These are phyloP conservation scores for Forbesichthys papilliferus DNA, from an alignment of 2,113 vertebrate genomes.

Conservation along the genomic window DNA sequence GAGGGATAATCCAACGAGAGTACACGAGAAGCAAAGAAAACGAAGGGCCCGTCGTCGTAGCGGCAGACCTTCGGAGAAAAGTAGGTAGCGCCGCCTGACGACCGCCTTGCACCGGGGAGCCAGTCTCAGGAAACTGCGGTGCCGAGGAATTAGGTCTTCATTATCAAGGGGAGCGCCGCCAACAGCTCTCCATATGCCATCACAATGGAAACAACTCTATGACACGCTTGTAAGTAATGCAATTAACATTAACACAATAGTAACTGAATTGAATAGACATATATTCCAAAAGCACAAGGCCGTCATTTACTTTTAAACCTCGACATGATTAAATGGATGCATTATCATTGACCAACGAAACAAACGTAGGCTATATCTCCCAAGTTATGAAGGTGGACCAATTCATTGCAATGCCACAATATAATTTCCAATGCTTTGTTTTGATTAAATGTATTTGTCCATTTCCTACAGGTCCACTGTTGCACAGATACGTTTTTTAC, in stretches of 20 bases:
- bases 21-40: conserved; percentile 68
- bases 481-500: background rate
- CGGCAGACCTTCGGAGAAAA: conserved; percentile 77
- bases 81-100: conserved; percentile 84
- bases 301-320: too few species aligned
- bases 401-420: background rate
- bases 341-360: too few species aligned
- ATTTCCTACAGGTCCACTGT: conserved; percentile 30
- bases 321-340: too few species aligned
- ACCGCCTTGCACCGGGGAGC: conserved; percentile 72
- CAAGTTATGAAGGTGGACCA: too few species aligned
- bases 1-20: conserved; percentile 63
- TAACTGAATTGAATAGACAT: background rate
- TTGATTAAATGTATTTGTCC: background rate
- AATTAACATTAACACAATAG: background rate
- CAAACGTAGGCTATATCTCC: too few species aligned
- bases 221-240: background rate
- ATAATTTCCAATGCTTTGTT: background rate
- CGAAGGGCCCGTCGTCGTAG: conserved; percentile 72
- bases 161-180: conserved; percentile 77
- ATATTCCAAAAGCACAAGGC: background rate
- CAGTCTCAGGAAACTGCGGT: conserved; percentile 73
- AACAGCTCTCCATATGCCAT: conserved; percentile 75
- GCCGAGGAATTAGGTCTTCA: conserved; percentile 60
- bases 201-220: conserved; percentile 45